A percentile compares a stretch with the other conserved stretches of the same genome.
Conservation (phyloP, 2,113 vertebrate species). For the Gobio gobio region DNA sequence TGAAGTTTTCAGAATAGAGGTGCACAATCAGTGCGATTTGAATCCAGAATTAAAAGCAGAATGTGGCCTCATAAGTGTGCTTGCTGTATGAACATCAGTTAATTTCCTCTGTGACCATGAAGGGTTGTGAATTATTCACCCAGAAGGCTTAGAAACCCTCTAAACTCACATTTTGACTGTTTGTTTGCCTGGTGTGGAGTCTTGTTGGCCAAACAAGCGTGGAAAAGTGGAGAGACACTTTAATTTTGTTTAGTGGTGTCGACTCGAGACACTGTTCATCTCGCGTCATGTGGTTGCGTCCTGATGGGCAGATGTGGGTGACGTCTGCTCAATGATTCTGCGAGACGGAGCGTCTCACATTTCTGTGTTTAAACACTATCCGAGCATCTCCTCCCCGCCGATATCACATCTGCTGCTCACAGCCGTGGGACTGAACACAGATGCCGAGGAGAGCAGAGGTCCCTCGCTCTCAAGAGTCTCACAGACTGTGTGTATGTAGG, state of each 20-base stretch:
- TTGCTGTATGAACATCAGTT: background rate
- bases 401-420: constrained; percentile 22
- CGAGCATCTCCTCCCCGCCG: background rate
- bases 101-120: constrained; percentile 7
- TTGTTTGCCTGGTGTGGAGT: background rate
- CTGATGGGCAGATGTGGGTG: constrained; percentile 34
- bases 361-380: constrained; percentile 20
- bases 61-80: background rate
- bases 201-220: background rate
- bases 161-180: background rate
- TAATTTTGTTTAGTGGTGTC: background rate
- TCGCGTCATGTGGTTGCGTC: background rate
- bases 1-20: background rate
- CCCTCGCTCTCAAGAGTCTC: background rate
- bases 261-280: background rate
- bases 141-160: background rate
- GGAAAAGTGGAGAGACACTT: background rate
- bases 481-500: background rate
- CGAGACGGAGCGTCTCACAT: background rate
- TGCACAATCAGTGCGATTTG: background rate
- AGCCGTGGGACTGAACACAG: constrained; percentile 19
- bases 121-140: background rate
- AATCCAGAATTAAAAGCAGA: background rate
- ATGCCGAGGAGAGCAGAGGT: background rate
- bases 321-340: constrained; percentile 9